Conservation (phyloP, 2,113 vertebrate genomes). For the Monopterus albus region DNA sequence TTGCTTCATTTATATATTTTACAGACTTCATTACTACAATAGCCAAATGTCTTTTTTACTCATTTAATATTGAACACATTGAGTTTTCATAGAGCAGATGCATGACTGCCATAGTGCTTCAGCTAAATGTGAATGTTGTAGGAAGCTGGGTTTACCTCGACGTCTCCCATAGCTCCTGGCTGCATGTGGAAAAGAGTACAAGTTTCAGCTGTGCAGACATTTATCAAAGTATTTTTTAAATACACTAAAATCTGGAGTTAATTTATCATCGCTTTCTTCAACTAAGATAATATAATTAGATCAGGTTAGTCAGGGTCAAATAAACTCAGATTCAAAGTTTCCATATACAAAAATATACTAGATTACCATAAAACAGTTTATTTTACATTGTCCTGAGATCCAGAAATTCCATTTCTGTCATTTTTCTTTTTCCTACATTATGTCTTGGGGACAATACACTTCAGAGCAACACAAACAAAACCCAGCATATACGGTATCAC, state of each 20-base stretch:
- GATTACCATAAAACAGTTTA: too few relatives aligned
- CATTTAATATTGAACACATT: not conserved
- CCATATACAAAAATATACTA: not conserved
- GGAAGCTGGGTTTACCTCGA: constrained; percentile 91
- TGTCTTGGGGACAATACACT: too few relatives aligned
- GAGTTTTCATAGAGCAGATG: constrained; percentile 6
- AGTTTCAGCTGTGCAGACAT: constrained; percentile 73
- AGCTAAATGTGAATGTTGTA: constrained; percentile 5
- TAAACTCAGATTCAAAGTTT: not conserved
- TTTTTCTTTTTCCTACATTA: too few relatives aligned
- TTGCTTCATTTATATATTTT: not conserved
- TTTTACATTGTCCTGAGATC: too few relatives aligned
- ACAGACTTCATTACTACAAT: not conserved
- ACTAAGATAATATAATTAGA: not conserved
- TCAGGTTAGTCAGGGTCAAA: not conserved
- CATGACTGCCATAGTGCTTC: not conserved
- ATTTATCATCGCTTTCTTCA: not conserved
- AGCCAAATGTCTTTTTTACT: too few relatives aligned
- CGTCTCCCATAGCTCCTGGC: constrained; percentile 99
- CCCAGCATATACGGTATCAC: not conserved
- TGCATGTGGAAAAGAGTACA: constrained; percentile 93
- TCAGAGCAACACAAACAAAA: too few relatives aligned
- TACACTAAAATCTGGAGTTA: constrained; percentile 5
- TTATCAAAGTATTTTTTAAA: constrained; percentile 15
- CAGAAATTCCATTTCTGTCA: too few relatives aligned